Conservation (phyloP, 30 jellyfish, hydroid and myxozoan genomes). For the Hydractinia symbiolongicarpus region DNA sequence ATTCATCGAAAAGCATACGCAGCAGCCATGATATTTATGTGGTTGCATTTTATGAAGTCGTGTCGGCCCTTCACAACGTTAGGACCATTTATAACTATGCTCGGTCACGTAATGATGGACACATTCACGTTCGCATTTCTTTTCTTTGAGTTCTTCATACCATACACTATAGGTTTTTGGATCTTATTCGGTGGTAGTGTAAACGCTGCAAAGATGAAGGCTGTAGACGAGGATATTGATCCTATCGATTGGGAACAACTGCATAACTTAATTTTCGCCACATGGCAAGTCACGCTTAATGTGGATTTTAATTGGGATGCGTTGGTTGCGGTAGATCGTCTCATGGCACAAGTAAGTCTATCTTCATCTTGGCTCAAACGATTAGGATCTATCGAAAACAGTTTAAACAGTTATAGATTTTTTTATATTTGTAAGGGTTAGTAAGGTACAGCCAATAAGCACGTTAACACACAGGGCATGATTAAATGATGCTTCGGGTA, state of each 20-base stretch:
- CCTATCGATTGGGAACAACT: constrained; percentile 75
- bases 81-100: constrained; percentile 95
- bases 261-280: constrained; percentile 62
- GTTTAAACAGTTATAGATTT: too few relatives aligned
- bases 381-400: too few relatives aligned
- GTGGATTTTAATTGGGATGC: constrained; percentile 65
- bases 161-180: constrained; percentile 92
- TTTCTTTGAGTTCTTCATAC: constrained; percentile 86
- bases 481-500: too few relatives aligned
- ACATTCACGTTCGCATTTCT: constrained; percentile 81
- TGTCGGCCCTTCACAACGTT: constrained; percentile 87
- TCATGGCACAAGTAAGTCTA: constrained; percentile 87
- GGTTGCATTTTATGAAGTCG: constrained; percentile 90
- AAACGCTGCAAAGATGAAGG: constrained; percentile 50
- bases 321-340: constrained; percentile 59
- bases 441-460: too few relatives aligned
- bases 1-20: constrained; percentile 80
- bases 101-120: constrained; percentile 86
- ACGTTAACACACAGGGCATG: too few relatives aligned
- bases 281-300: constrained; percentile 81
- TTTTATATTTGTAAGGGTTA: too few relatives aligned
- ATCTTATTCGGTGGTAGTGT: constrained; percentile 63
- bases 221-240: constrained; percentile 41
- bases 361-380: background rate
- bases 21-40: constrained; percentile 63